phyloP scores from a whole-genome alignment of 2,888 invertebrate genomes.

The Drosophila pegasa region DNA sequence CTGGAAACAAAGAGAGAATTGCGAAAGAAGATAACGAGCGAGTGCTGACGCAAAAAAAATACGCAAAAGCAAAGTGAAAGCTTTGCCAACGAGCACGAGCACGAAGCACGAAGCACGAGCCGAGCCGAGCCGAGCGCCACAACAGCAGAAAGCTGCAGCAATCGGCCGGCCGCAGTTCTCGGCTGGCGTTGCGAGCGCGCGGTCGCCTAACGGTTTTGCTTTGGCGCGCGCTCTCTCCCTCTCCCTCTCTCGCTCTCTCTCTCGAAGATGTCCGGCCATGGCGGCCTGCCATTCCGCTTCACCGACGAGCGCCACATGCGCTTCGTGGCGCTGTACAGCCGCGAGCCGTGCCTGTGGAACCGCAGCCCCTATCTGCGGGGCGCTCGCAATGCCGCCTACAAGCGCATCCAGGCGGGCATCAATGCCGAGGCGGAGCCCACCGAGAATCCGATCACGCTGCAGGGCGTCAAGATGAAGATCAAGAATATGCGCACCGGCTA shows the following conservation, averaged over 20 bases:
- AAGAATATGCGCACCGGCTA: constrained; percentile 60
- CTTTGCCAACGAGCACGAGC: constrained; percentile 22
- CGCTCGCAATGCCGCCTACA: constrained; percentile 52
- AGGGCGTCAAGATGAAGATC: constrained; percentile 62
- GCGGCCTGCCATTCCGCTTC: constrained; percentile 58
- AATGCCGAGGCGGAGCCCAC: constrained; percentile 30
- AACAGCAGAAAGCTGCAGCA: constrained; percentile 15
- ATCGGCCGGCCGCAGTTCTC: constrained; percentile 33
- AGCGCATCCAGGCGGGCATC: constrained; percentile 61
- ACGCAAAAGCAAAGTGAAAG: constrained; percentile 22
- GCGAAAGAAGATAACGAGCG: neutral
- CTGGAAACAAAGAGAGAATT: neutral
- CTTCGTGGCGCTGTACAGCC: constrained; percentile 65
- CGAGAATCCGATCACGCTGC: constrained; percentile 44
- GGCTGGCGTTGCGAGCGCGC: constrained; percentile 34
- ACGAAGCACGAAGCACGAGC: no score
- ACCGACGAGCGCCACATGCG: constrained; percentile 57
- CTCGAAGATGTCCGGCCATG: constrained; percentile 22
- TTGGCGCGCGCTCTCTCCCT: neutral
- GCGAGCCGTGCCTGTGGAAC: constrained; percentile 68
- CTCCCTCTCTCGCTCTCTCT: neutral
- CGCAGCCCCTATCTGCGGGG: constrained; percentile 37
- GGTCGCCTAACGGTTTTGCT: constrained; percentile 38
- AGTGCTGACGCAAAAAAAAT: neutral
- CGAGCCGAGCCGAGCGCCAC: constrained; percentile 30